These are phyloP conservation scores for Ricordea florida DNA, from an alignment of 92 coral and sea anemone species.

Conservation along the genomic window DNA sequence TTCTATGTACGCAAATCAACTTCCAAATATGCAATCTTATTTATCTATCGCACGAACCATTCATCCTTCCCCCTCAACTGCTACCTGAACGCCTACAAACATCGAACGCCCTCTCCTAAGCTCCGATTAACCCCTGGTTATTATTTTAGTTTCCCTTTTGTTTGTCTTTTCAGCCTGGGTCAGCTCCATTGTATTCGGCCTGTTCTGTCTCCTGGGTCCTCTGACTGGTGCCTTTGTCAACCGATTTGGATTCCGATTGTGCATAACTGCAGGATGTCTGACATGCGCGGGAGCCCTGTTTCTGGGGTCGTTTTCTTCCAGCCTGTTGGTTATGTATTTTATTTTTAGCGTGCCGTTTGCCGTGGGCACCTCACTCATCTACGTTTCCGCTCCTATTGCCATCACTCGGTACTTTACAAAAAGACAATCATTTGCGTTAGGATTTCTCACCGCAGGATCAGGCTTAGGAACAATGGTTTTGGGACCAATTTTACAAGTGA, in stretches of 20 bases:
- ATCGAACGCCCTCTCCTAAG: too few species aligned
- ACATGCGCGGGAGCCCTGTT: background rate
- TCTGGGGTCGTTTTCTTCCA: background rate
- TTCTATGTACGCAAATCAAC: too few species aligned
- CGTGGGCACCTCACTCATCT: background rate
- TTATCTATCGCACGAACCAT: too few species aligned
- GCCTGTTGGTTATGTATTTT: background rate
- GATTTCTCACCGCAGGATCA: background rate
- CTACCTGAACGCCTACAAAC: too few species aligned
- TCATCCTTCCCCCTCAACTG: too few species aligned
- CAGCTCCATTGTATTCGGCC: slow-evolving; percentile 43
- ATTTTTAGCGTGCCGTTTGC: background rate
- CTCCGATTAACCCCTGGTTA: too few species aligned
- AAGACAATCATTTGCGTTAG: slow-evolving; percentile 18
- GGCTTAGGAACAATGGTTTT: slow-evolving; percentile 22
- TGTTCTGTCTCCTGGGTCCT: slow-evolving; percentile 35
- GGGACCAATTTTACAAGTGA: slow-evolving; percentile 14
- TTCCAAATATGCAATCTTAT: too few species aligned
- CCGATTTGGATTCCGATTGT: slow-evolving; percentile 51
- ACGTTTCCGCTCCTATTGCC: background rate
- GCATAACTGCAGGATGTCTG: slow-evolving; percentile 32
- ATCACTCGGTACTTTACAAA: background rate
- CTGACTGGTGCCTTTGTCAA: slow-evolving; percentile 21
- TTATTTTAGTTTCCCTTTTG: background rate
- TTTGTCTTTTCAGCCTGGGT: slow-evolving; percentile 53